phyloP scores from a whole-genome alignment of 2,888 invertebrate species.

The Morpho helenor region DNA sequence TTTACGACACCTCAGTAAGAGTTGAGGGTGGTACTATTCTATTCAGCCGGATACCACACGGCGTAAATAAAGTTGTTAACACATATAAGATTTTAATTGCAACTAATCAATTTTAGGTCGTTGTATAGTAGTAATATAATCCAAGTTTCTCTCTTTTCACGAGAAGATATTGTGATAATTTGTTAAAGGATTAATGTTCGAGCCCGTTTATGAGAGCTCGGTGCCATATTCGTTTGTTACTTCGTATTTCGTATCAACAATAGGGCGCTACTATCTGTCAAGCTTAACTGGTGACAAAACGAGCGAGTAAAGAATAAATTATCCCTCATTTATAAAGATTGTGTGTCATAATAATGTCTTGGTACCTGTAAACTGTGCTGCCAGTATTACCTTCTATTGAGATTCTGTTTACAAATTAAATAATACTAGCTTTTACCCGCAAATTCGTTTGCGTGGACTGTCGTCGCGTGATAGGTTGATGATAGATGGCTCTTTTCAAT shows the following conservation, averaged over 20 bases:
- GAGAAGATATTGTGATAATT: constrained; percentile 40
- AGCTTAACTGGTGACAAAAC: constrained; percentile 69
- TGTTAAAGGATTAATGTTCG: constrained; percentile 69
- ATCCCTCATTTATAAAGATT: constrained; percentile 67
- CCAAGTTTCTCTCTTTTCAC: neutral
- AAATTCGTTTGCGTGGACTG: too few relatives aligned
- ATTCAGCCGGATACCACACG: too few relatives aligned
- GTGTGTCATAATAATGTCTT: constrained; percentile 32
- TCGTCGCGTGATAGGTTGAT: too few relatives aligned
- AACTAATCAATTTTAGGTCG: too few relatives aligned
- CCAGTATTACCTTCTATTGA: neutral
- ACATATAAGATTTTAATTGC: too few relatives aligned
- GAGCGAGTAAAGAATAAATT: constrained; percentile 52
- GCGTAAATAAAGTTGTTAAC: too few relatives aligned
- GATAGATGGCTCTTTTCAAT: too few relatives aligned
- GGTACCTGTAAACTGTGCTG: constrained; percentile 29
- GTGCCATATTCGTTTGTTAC: constrained; percentile 69
- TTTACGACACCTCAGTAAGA: too few relatives aligned
- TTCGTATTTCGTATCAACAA: constrained; percentile 41
- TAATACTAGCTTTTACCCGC: too few relatives aligned
- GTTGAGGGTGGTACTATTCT: too few relatives aligned
- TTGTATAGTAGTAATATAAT: neutral
- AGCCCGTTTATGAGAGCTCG: constrained; percentile 68
- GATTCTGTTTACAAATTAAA: neutral
- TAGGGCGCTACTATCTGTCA: constrained; percentile 64